Conservation (phyloP, 1,140 invertebrate genomes). For the Onthophagus taurus region DNA sequence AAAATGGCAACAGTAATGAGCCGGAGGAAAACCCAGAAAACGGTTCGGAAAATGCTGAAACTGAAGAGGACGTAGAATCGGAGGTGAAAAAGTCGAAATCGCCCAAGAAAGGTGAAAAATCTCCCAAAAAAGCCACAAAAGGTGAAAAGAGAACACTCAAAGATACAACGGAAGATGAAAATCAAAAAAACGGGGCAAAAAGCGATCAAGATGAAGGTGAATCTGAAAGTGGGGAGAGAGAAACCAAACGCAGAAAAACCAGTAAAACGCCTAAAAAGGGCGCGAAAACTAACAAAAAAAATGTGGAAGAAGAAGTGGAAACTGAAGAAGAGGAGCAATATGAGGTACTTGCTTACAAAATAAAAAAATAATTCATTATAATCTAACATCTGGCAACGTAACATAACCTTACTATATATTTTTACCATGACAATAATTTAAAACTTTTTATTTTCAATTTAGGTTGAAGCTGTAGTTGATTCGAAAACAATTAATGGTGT, state of each 20-base stretch:
- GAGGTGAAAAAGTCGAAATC: too few relatives aligned
- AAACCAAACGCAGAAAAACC: conserved; percentile 10
- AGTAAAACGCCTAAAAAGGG: conserved; percentile 5
- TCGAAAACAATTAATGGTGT: conserved; percentile 57
- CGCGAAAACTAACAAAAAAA: conserved; percentile 11
- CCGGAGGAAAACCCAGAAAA: too few relatives aligned
- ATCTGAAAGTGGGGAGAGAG: conserved; percentile 1
- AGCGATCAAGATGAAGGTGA: conserved; percentile 3
- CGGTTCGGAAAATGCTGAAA: neutral
- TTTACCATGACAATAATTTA: neutral
- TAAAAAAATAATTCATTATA: neutral
- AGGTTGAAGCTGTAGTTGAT: conserved; percentile 63
- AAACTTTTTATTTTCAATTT: conserved; percentile 7
- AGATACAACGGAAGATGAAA: conserved; percentile 3
- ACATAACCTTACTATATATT: neutral
- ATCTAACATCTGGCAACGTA: neutral
- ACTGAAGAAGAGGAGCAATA: conserved; percentile 12
- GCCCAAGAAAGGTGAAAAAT: too few relatives aligned
- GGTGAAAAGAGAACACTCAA: neutral
- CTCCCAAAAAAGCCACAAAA: conserved; percentile 3
- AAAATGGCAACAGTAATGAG: too few relatives aligned
- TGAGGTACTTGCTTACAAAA: conserved; percentile 12
- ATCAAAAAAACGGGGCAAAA: conserved; percentile 6
- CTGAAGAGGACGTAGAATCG: neutral
- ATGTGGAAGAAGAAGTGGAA: conserved; percentile 11